Base-by-base conservation (phyloP, 2,888 invertebrate genomes). In the Pristionchus exspectatus region DNA sequence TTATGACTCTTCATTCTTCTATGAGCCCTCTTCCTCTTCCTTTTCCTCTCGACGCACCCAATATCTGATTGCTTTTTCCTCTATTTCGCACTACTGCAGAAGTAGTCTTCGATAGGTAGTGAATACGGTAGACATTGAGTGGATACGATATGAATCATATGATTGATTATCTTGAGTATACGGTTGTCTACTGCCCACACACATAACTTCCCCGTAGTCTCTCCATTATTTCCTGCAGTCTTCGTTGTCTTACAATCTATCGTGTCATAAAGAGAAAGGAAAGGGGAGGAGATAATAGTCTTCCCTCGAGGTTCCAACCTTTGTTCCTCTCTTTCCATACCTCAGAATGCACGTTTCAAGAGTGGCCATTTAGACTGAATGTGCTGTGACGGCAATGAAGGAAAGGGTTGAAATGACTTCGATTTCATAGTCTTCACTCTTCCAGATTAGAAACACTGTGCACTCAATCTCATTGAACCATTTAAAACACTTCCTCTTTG, bases 51-150 rank as follows among this genome's bases (percentile, higher is more conserved):
- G 72, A 33, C 21, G 30, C 33, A 30, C 30, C 33, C 72, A 72
- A 16, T 24, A 24, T 77, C 21, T 77, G 38, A 77, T 77, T 77
- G 77, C 69, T 77, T 77, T 77, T 77, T 77, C 77, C 77, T 77
- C 44, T 5, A 14, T 44, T 77, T 33, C 30, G 30, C 30, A 33
- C 24, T 77, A 21, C 77, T 44, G 38, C 38, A 77, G 77, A 10
- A 21, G 44, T 44, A 77, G 77, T 44, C 38, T 27, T 16, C 18
- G 16, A 30, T 69, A n/a, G 16, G 38, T 30, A 16, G 33, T 38
- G 77, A 24, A 10, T 77, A 77, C 77, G 77, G 77, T 77, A 44
- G n/a, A 10, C 2, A 44, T 2, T 2, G 24, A 18, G 44, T 18
- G 44, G 24, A 14, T 77, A 77, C 77, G 18, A 38, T 77, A 77